A percentile compares a stretch with the other conserved stretches of the same genome.
phyloP scores from a whole-genome alignment of 92 coral and sea anemone species.

The Siderastrea siderea region DNA sequence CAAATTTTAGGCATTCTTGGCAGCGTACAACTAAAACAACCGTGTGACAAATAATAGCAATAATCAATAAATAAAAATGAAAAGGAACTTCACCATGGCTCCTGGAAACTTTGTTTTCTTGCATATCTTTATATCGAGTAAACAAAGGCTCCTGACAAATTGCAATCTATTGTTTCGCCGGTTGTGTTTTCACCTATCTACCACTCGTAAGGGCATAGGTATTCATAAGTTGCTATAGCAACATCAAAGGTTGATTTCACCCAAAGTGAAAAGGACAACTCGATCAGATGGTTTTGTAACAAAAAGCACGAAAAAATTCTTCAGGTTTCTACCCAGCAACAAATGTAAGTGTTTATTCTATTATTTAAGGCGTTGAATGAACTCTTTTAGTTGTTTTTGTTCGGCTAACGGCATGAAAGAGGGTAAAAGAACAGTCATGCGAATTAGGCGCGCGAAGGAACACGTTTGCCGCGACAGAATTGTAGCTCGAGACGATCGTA shows the following conservation, averaged over 20 bases:
- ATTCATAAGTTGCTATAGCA: conserved; percentile 34
- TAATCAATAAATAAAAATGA: too few relatives aligned
- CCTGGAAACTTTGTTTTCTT: too few relatives aligned
- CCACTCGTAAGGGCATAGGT: not conserved
- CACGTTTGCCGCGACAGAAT: not conserved
- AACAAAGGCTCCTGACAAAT: too few relatives aligned
- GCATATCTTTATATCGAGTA: too few relatives aligned
- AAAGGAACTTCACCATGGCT: too few relatives aligned
- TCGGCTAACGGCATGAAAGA: not conserved
- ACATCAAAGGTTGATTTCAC: not conserved
- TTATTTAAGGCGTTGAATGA: not conserved
- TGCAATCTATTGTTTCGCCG: too few relatives aligned
- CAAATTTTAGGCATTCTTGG: not conserved
- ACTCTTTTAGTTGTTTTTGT: not conserved
- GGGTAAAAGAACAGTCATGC: not conserved
- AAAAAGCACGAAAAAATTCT: not conserved
- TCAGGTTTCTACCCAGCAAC: not conserved
- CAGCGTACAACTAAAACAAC: not conserved
- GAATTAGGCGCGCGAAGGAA: conserved; percentile 5
- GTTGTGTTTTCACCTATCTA: not conserved
- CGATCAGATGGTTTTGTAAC: not conserved
- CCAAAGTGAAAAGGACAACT: not conserved
- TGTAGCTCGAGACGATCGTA: not conserved
- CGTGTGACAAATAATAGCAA: too few relatives aligned
- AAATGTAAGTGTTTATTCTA: conserved; percentile 26